A percentile compares a stretch with the other conserved stretches of the same genome.
Evolutionary conservation across 2,888 invertebrate species (phyloP).

Genomic region (Drosophila glabriapex): DNA sequence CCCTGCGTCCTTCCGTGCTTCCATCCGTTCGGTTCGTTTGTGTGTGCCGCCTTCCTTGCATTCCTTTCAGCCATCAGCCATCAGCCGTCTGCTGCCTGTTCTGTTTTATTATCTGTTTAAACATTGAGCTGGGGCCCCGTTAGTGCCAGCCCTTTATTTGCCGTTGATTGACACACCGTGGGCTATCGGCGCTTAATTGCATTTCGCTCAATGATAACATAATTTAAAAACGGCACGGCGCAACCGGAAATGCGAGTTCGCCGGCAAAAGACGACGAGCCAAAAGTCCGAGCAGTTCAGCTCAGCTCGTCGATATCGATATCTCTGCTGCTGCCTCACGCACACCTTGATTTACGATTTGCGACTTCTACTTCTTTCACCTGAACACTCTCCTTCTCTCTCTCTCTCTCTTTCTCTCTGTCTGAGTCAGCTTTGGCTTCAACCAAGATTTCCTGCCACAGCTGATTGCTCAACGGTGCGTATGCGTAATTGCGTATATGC

Average conservation of each 20-base stretch:
- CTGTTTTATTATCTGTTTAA: constrained; percentile 68
- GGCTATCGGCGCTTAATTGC: constrained; percentile 83
- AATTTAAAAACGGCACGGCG: constrained; percentile 67
- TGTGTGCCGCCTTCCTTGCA: background rate
- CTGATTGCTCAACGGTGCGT: constrained; percentile 44
- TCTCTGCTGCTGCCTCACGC: constrained; percentile 15
- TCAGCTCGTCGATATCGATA: constrained; percentile 7
- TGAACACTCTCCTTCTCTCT: background rate
- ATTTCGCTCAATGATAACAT: constrained; percentile 82
- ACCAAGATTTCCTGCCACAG: constrained; percentile 19
- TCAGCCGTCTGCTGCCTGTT: constrained; percentile 13
- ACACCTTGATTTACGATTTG: constrained; percentile 63
- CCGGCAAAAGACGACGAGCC: constrained; percentile 5
- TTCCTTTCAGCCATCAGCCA: constrained; percentile 6
- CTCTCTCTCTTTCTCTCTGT: background rate
- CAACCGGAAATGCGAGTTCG: constrained; percentile 60
- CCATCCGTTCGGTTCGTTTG: constrained; percentile 4
- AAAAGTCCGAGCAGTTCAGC: background rate
- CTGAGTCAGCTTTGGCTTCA: constrained; percentile 7
- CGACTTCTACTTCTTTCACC: constrained; percentile 11
- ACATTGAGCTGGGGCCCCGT: constrained; percentile 51
- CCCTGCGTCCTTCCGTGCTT: background rate
- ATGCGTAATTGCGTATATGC: constrained; percentile 40
- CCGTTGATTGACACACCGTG: constrained; percentile 80
- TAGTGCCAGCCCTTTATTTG: constrained; percentile 61